Conservation (phyloP, 2,888 invertebrate genomes). For the Netelia fuscicornis region DNA sequence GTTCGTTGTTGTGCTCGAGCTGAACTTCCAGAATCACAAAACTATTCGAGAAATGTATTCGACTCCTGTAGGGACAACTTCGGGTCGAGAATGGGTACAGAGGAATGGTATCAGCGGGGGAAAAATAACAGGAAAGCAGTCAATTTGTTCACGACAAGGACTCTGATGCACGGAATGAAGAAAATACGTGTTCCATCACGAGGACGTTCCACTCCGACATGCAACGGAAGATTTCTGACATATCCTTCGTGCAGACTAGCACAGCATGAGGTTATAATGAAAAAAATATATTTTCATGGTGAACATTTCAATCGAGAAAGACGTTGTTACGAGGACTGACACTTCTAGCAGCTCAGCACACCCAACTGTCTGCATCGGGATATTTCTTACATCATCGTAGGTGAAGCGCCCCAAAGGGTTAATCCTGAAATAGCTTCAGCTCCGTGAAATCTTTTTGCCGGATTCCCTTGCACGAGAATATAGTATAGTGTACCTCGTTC, state of each 20-base stretch:
- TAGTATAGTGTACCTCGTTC: constrained; percentile 6
- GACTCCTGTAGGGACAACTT: neutral
- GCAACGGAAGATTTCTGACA: neutral
- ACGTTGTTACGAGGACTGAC: constrained; percentile 8
- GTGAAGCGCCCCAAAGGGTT: constrained; percentile 34
- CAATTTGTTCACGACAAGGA: too few species aligned
- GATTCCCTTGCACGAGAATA: constrained; percentile 16
- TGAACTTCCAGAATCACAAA: constrained; percentile 31
- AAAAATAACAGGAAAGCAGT: too few species aligned
- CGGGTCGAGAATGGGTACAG: neutral
- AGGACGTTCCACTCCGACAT: neutral
- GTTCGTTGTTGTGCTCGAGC: neutral
- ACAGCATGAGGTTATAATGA: neutral
- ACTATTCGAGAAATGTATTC: constrained; percentile 17
- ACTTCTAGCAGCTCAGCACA: constrained; percentile 25
- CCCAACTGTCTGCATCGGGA: constrained; percentile 12
- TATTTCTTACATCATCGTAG: constrained; percentile 11
- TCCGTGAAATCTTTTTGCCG: constrained; percentile 37
- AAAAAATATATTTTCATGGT: neutral
- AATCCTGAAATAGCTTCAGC: constrained; percentile 47
- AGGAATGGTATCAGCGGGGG: neutral
- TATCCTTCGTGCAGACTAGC: neutral
- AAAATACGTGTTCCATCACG: neutral
- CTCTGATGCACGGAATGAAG: neutral
- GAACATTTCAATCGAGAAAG: constrained; percentile 41